Evolutionary conservation across 2,888 invertebrate genomes (phyloP).

Genomic region (Trissoscelio sp.): DNA sequence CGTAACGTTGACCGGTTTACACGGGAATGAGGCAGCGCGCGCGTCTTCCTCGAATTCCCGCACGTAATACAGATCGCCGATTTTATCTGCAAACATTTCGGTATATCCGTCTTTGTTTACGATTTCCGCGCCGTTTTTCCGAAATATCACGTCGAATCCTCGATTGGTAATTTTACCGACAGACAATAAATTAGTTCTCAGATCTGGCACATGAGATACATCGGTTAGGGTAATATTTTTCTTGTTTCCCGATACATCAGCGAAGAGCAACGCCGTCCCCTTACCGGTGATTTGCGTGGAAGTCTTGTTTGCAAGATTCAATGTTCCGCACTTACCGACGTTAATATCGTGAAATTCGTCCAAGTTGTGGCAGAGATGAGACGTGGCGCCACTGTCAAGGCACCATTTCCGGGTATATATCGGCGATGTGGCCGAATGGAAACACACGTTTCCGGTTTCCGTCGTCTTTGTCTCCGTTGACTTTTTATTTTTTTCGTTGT

Average conservation of each 20-base stretch:
- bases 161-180: constrained; percentile 41
- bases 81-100: constrained; percentile 18
- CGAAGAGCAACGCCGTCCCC: constrained; percentile 18
- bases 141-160: constrained; percentile 39
- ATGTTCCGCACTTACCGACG: constrained; percentile 9
- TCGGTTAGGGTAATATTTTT: constrained; percentile 6
- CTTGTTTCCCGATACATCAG: constrained; percentile 3
- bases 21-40: neutral
- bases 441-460: neutral
- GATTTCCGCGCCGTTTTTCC: neutral
- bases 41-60: constrained; percentile 20
- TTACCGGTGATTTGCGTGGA: constrained; percentile 41
- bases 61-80: constrained; percentile 42
- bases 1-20: constrained; percentile 1
- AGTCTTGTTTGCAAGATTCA: constrained; percentile 45
- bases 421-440: neutral
- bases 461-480: neutral
- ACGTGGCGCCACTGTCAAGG: constrained; percentile 40
- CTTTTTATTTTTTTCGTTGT: neutral
- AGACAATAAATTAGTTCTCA: constrained; percentile 46
- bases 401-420: constrained; percentile 32
- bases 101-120: constrained; percentile 17
- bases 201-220: constrained; percentile 39
- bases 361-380: constrained; percentile 35
- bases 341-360: constrained; percentile 20